Evolutionary conservation across 1,140 invertebrate species (phyloP), one percentile per base, ranked within the genome.

Genomic region (Tetramorium alpestre): DNA sequence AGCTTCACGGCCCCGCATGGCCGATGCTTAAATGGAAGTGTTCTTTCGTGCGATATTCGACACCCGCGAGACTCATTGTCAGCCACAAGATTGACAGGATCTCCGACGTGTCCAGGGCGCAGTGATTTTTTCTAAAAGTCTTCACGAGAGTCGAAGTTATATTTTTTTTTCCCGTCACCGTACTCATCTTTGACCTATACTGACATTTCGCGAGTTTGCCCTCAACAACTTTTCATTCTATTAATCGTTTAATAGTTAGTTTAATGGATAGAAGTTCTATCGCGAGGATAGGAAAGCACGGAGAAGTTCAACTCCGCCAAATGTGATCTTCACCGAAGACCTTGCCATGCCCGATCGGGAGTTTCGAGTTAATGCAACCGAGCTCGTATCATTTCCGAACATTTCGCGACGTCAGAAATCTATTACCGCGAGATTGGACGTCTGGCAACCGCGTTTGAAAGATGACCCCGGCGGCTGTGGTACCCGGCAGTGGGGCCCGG

Each of bases 11-110:
- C 89, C 85, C 86, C 56, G 81, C 88, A 86, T 75, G 73, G 70
- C 67, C 87, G 70, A 76, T 89, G 89, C 88, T 90, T 85, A 89
- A 91, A 91, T 80, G 86, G 64, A 80, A 91, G 85, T 90, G 81
- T 84, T 89, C 64, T 80, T 88, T 85, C 73, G 73, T 70, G 64
- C 84, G 75, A 56, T 47, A 56, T 84, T 85, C 81, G 49, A 81
- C 80, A 72, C 88, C 62, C 88, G 28, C 51, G 51, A 72, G 82
- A 67, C 72, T 18, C 28, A 62, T 86, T 70, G 25, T 86, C 64
- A 70, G 49, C 76, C 13, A 51, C 54, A 22, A 49, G 49, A 81
- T 81, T 72, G 69, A 85, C 69, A 65, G 73, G n/a, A 41, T 67
- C n/a, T 25, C 41, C 16, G 16, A n/a, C 60, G 41, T 6, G 67